Conservation (phyloP, 2,113 vertebrate species). For the Anas platyrhynchos region DNA sequence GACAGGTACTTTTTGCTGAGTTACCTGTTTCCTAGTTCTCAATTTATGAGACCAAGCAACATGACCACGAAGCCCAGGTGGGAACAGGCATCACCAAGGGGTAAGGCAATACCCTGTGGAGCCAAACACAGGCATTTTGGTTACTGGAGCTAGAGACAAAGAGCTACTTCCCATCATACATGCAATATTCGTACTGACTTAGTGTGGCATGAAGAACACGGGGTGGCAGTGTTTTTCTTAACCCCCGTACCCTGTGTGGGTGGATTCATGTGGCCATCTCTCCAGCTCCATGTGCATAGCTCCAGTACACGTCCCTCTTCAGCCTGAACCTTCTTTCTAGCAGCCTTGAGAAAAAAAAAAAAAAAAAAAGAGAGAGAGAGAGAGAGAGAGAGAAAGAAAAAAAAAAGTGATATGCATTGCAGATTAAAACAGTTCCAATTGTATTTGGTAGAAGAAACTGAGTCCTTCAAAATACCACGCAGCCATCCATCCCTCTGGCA, state of each 20-base stretch:
- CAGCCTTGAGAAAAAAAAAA: background rate
- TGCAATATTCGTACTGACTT: background rate
- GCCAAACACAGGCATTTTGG: background rate
- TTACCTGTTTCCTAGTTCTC: background rate
- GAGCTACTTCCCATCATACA: rapidly evolving
- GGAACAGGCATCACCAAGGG: background rate
- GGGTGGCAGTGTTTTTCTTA: background rate
- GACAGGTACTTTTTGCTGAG: background rate
- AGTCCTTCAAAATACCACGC: background rate
- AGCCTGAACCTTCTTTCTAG: background rate
- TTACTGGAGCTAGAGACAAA: background rate
- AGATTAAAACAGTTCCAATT: background rate
- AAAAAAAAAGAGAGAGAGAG: too few relatives aligned
- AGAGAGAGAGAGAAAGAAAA: too few relatives aligned
- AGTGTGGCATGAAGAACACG: background rate
- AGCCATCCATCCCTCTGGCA: background rate
- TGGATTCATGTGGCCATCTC: background rate
- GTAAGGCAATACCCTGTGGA: background rate
- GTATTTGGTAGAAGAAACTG: background rate
- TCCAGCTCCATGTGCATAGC: background rate
- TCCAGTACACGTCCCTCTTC: rapidly evolving
- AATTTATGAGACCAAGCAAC: rapidly evolving
- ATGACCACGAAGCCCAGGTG: rapidly evolving
- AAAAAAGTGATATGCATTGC: background rate
- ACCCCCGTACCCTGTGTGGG: background rate